These are phyloP conservation scores for Cheiracanthium punctorium DNA, from an alignment of 2,888 invertebrate genomes.

Conservation along the genomic window DNA sequence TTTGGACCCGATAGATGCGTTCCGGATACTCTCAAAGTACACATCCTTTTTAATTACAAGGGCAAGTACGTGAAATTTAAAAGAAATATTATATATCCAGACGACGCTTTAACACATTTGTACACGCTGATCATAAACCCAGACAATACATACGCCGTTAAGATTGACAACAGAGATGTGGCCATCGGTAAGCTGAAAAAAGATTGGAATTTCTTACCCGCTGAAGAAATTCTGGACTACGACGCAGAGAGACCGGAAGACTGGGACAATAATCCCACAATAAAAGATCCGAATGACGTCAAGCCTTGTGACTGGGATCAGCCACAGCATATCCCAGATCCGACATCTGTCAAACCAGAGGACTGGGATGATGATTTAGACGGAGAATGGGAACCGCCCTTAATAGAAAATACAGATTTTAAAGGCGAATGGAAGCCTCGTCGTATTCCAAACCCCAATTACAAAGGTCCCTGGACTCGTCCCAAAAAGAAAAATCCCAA, in stretches of 20 bases:
- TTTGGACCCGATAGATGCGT: constrained; percentile 99
- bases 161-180: constrained; percentile 96
- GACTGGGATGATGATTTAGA: constrained; percentile 99
- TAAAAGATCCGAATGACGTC: constrained; percentile 95
- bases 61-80: constrained; percentile 97
- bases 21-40: constrained; percentile 98
- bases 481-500: constrained; percentile 99
- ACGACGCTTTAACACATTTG: constrained; percentile 96
- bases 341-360: constrained; percentile 96
- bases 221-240: constrained; percentile 98
- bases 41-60: constrained; percentile 99
- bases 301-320: constrained; percentile 99
- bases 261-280: constrained; percentile 95
- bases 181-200: constrained; percentile 94
- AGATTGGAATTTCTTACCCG: constrained; percentile 98
- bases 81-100: constrained; percentile 96
- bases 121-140: constrained; percentile 96
- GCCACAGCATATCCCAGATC: constrained; percentile 97
- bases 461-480: constrained; percentile 97
- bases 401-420: constrained; percentile 99
- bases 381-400: constrained; percentile 99
- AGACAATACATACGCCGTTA: constrained; percentile 96
- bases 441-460: constrained; percentile 97
- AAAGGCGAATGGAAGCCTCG: constrained; percentile 99
- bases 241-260: constrained; percentile 97